Conservation (phyloP, 1,140 invertebrate species). For the Polypedilum pembai region DNA sequence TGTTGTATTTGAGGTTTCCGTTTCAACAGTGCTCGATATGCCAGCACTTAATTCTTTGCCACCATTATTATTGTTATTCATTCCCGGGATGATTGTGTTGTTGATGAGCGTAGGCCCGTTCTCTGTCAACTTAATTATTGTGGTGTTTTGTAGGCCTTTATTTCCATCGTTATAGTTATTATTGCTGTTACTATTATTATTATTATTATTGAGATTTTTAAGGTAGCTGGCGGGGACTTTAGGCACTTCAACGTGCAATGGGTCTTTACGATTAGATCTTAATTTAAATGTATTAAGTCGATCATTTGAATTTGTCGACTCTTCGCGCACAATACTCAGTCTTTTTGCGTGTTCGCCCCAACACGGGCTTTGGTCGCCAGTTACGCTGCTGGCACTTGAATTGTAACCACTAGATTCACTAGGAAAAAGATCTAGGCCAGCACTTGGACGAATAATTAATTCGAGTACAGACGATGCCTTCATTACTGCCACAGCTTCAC, state of each 20-base stretch:
- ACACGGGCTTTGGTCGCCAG: conserved; percentile 60
- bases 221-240: background rate
- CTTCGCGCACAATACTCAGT: conserved; percentile 60
- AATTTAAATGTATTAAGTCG: conserved; percentile 42
- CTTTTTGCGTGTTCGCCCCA: conserved; percentile 51
- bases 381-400: conserved; percentile 66
- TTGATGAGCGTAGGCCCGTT: conserved; percentile 55
- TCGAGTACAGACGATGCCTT: conserved; percentile 66
- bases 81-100: conserved; percentile 48
- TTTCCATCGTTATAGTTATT: conserved; percentile 13
- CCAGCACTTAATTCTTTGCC: background rate
- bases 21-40: background rate
- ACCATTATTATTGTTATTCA: background rate
- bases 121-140: conserved; percentile 59
- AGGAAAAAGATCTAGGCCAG: conserved; percentile 65
- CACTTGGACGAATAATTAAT: conserved; percentile 61
- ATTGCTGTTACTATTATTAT: conserved; percentile 23
- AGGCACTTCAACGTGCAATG: background rate
- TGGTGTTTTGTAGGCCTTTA: conserved; percentile 50
- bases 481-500: conserved; percentile 71
- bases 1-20: background rate
- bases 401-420: conserved; percentile 73
- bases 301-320: conserved; percentile 41
- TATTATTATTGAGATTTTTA: background rate
- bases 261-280: conserved; percentile 38